Base-by-base conservation (phyloP, 1,140 invertebrate species). In the Sogatella furcifera region DNA sequence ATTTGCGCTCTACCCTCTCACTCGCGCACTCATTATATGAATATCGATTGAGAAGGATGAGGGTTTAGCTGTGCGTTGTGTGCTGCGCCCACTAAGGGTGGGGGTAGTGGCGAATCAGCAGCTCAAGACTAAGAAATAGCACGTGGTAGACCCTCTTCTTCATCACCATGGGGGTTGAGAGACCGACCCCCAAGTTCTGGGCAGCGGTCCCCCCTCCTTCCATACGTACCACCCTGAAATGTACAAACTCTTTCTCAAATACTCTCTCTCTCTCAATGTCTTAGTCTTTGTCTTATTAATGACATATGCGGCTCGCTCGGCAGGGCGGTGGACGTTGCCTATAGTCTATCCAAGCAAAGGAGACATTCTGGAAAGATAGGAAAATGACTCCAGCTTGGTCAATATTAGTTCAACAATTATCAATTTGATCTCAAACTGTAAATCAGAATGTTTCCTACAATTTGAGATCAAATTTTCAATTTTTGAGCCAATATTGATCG, bases 1-100 rank as follows among this genome's bases (percentile, higher is more conserved):
- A 49, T 11, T 49, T 38, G 34, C 57, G 41, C 31, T 2, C 24
- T 28, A 6, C 59, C 31, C 52, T 60, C 59, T 60, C 59, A 44
- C 59, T 60, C 41, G 52, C 59, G 54, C 59, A 60, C 59, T 60
- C 59, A 60, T 60, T 60, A 60, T 60, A 60, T 60, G 59, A 60
- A 60, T 60, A 60, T 60, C 59, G 59, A 60, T 60, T 60, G 59
- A 53, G n/a, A n/a, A n/a, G 19, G 59, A 60, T 60, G 58, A 60
- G 58, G 56, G 56, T 58, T 58, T 44, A 46, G 34, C 34, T 4
- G 34, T n/a, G n/a, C n/a, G 34, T 38, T 38, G 34, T 10, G 34
- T 38, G 5, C 5, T 38, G 34, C 34, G 34, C 34, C 34, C 34
- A 13, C 9, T 10, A 13, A 38, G 56, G 41, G 13, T 5, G 46